Evolutionary conservation across 2,888 invertebrate species (phyloP).

Genomic region (Platypus cylindrus): DNA sequence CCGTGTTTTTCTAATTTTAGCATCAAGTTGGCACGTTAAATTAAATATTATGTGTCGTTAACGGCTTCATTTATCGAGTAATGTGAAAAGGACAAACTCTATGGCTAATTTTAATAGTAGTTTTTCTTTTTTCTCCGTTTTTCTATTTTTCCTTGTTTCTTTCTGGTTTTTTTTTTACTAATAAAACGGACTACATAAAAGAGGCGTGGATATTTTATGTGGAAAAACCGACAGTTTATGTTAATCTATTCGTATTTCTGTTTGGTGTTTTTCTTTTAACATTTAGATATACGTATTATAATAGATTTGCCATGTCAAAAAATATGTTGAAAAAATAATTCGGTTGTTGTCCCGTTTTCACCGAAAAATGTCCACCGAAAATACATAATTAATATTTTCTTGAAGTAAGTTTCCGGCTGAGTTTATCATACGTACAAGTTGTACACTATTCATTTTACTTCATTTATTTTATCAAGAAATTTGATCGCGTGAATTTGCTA

Average conservation of each 20-base stretch:
- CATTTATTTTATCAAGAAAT: no score
- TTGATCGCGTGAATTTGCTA: no score
- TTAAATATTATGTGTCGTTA: slow-evolving; percentile 13
- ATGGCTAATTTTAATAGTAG: slow-evolving; percentile 15
- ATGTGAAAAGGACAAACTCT: slow-evolving; percentile 15
- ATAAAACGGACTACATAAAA: slow-evolving; percentile 15
- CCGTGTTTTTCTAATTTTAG: slow-evolving; percentile 16
- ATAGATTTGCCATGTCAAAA: no score
- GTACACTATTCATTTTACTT: no score
- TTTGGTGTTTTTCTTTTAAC: neutral
- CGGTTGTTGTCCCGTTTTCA: no score
- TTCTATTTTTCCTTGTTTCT: neutral
- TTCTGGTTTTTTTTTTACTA: slow-evolving; percentile 11
- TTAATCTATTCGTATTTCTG: slow-evolving; percentile 9
- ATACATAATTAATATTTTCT: no score
- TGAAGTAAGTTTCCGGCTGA: no score
- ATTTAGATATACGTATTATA: no score
- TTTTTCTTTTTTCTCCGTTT: slow-evolving; percentile 1
- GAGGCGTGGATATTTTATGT: slow-evolving; percentile 11
- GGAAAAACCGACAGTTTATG: slow-evolving; percentile 13
- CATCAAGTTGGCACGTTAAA: slow-evolving; percentile 11
- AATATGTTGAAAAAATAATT: no score
- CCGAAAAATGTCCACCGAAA: no score
- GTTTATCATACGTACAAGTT: no score
- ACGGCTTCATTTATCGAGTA: slow-evolving; percentile 14